A percentile compares a stretch with the other conserved stretches of the same genome.
phyloP scores from a whole-genome alignment of 1,140 invertebrate species.

The Stegodyphus dumicola region DNA sequence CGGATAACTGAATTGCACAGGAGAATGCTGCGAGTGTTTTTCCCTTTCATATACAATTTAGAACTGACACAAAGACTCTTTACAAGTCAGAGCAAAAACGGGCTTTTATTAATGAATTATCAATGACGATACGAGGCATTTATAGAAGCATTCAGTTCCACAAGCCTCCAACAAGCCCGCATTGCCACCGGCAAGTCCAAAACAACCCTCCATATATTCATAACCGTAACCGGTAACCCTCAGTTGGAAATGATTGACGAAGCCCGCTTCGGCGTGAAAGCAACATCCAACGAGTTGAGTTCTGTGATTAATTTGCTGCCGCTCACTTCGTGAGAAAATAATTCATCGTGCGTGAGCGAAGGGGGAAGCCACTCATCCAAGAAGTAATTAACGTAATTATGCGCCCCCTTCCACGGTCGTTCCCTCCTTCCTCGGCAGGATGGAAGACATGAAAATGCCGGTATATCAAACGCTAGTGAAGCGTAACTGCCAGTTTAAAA shows the following conservation, averaged over 20 bases:
- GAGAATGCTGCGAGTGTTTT: no score
- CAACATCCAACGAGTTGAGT: background rate
- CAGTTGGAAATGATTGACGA: constrained; percentile 16
- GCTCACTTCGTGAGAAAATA: constrained; percentile 36
- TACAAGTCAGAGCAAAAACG: no score
- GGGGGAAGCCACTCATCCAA: constrained; percentile 25
- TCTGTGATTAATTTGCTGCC: constrained; percentile 28
- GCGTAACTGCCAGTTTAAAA: constrained; percentile 14
- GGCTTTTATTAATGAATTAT: no score
- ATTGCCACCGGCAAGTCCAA: no score
- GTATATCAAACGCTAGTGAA: constrained; percentile 23
- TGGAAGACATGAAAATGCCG: constrained; percentile 6
- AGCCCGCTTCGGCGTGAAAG: background rate
- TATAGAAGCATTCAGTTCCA: no score
- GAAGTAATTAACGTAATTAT: constrained; percentile 46
- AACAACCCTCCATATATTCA: background rate
- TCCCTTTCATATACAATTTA: no score
- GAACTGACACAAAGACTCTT: no score
- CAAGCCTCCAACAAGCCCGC: no score
- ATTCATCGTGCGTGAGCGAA: constrained; percentile 21
- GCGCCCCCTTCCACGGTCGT: background rate
- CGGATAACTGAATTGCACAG: no score
- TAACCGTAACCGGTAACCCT: background rate
- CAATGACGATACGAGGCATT: no score
- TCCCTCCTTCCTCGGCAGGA: background rate